Conservation (phyloP, 2,113 vertebrate species). For the Onychostruthus taczanowskii region DNA sequence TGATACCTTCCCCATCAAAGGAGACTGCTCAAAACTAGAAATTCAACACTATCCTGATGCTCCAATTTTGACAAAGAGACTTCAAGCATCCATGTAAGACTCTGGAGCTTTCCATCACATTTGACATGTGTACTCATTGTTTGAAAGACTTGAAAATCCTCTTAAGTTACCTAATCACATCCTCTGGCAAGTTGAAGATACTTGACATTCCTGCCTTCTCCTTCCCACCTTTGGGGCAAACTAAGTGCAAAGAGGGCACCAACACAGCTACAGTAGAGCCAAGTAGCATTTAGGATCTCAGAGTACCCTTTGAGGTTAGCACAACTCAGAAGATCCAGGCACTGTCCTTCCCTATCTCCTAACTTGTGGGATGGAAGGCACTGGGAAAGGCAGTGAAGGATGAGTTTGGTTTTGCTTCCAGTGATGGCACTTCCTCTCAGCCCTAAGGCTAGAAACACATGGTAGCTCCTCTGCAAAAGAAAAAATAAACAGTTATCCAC, state of each 20-base stretch:
- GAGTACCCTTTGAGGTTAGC: neutral
- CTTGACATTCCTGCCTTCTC: slow-evolving; percentile 22
- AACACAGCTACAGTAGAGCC: neutral
- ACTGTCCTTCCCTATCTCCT: neutral
- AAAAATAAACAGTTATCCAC: neutral
- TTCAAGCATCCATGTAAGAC: neutral
- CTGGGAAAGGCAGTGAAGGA: neutral
- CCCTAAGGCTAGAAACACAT: neutral
- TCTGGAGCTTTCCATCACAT: slow-evolving; percentile 26
- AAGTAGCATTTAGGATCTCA: neutral
- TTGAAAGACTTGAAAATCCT: slow-evolving; percentile 42
- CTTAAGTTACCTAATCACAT: slow-evolving; percentile 30
- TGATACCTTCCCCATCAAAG: neutral
- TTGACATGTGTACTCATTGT: neutral
- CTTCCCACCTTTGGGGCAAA: slow-evolving; percentile 25
- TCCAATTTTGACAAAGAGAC: neutral
- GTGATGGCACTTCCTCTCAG: neutral
- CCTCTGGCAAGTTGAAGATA: slow-evolving; percentile 19
- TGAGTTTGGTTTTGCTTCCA: neutral
- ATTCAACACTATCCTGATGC: neutral
- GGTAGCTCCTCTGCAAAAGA: neutral
- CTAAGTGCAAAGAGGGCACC: slow-evolving; percentile 20
- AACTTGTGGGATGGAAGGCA: neutral
- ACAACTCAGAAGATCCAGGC: neutral
- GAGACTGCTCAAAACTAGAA: neutral